Conservation (phyloP, 2,797 vertebrate genomes). For the Neoniphon sammara region DNA sequence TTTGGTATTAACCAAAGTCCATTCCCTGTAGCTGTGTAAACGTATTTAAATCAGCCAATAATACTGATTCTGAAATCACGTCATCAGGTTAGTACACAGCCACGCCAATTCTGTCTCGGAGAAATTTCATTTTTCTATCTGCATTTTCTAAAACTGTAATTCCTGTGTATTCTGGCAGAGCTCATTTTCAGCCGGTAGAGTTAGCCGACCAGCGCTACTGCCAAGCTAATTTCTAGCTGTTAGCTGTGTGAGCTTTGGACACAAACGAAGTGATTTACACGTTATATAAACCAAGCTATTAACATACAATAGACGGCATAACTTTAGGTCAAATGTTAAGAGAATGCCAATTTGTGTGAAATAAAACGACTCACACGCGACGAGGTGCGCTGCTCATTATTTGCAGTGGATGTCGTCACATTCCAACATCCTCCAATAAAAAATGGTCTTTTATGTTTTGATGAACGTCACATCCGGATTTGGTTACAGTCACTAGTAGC, state of each 20-base stretch:
- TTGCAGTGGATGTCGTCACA: neutral
- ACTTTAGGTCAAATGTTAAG: rapidly evolving
- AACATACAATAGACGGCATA: rapidly evolving
- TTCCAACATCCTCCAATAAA: conserved; percentile 41
- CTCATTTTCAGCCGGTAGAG: too few species aligned
- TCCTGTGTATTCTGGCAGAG: too few species aligned
- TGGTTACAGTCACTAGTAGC: rapidly evolving
- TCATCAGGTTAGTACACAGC: too few species aligned
- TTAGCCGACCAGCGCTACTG: neutral
- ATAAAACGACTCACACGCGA: conserved; percentile 65
- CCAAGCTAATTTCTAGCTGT: neutral
- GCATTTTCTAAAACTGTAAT: too few species aligned
- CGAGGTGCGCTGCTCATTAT: conserved; percentile 66
- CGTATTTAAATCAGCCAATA: too few species aligned
- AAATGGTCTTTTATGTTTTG: neutral
- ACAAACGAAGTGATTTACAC: too few species aligned
- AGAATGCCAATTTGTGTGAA: neutral
- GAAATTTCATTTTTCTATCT: too few species aligned
- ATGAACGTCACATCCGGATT: conserved; percentile 57
- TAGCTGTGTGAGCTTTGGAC: too few species aligned
- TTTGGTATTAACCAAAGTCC: too few species aligned
- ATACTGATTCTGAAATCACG: too few species aligned
- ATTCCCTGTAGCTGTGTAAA: too few species aligned
- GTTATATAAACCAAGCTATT: rapidly evolving
- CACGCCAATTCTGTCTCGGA: too few species aligned